Percentiles rank a stretch among this genome's conserved stretches.
phyloP scores from a whole-genome alignment of 1,140 invertebrate species.

The Notospermus geniculatus region DNA sequence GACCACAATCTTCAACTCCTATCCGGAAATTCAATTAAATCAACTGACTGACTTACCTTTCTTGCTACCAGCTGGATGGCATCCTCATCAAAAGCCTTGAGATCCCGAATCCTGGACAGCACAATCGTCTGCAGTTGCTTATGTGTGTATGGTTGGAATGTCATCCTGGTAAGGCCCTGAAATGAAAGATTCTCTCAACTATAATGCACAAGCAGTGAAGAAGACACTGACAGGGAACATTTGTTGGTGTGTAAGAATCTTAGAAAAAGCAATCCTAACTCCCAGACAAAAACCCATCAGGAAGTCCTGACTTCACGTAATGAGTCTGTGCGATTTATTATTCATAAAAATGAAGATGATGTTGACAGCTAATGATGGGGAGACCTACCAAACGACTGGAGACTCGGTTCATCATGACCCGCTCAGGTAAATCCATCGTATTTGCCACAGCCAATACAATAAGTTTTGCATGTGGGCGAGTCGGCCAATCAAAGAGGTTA shows the following conservation, averaged over 20 bases:
- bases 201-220: too few relatives aligned
- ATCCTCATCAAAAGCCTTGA: slow-evolving; percentile 62
- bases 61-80: slow-evolving; percentile 86
- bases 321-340: too few relatives aligned
- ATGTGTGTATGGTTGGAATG: slow-evolving; percentile 91
- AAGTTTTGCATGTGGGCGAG: slow-evolving; percentile 71
- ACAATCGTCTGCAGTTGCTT: slow-evolving; percentile 80
- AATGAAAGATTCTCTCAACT: too few relatives aligned
- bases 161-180: slow-evolving; percentile 82
- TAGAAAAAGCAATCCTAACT: too few relatives aligned
- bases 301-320: too few relatives aligned
- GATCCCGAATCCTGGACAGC: slow-evolving; percentile 54
- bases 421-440: slow-evolving; percentile 97
- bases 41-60: slow-evolving; percentile 63
- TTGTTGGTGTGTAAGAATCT: too few relatives aligned
- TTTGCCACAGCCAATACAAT: slow-evolving; percentile 96
- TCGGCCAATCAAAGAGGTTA: slow-evolving; percentile 95
- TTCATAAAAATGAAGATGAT: too few relatives aligned
- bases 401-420: slow-evolving; percentile 71
- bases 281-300: too few relatives aligned
- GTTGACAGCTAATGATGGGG: background rate
- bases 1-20: too few relatives aligned
- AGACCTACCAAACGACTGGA: slow-evolving; percentile 63
- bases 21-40: too few relatives aligned
- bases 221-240: too few relatives aligned